Percentiles rank a stretch among this genome's conserved stretches.
Conservation (phyloP, 1,140 invertebrate genomes). For the Callitettix versicolor region DNA sequence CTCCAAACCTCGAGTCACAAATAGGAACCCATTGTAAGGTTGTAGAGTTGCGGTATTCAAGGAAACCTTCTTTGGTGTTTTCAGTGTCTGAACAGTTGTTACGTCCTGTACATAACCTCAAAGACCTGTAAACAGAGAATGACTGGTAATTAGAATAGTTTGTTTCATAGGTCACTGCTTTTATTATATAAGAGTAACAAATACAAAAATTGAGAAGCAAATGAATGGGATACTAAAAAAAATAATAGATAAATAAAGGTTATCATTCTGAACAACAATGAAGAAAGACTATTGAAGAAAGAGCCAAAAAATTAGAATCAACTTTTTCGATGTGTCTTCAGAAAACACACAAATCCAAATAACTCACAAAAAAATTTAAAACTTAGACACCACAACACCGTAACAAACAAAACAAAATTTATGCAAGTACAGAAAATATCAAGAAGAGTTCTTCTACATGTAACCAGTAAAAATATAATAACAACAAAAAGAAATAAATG, state of each 20-base stretch:
- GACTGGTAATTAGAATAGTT: slow-evolving; percentile 1
- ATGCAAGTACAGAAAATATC: too few species aligned
- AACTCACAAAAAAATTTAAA: too few species aligned
- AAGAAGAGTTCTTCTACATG: too few species aligned
- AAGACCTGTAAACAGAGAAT: slow-evolving; percentile 35
- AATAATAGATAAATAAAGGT: slow-evolving; percentile 1
- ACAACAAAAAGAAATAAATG: too few species aligned
- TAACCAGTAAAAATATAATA: too few species aligned
- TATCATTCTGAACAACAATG: too few species aligned
- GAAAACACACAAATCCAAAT: too few species aligned
- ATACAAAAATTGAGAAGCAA: slow-evolving; percentile 1
- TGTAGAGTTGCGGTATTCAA: slow-evolving; percentile 91
- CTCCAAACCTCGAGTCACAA: slow-evolving; percentile 90
- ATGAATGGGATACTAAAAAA: neutral
- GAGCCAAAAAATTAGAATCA: too few species aligned
- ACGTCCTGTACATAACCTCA: slow-evolving; percentile 61
- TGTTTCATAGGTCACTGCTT: neutral
- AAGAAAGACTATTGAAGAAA: too few species aligned
- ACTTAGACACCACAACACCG: too few species aligned
- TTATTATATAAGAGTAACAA: neutral
- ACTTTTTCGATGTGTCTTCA: too few species aligned
- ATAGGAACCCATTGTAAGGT: slow-evolving; percentile 93
- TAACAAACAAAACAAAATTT: too few species aligned
- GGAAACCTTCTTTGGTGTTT: slow-evolving; percentile 63
- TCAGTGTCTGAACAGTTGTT: slow-evolving; percentile 47